Conservation (phyloP, 2,797 vertebrate species). For the Enteromius trimaculatus region DNA sequence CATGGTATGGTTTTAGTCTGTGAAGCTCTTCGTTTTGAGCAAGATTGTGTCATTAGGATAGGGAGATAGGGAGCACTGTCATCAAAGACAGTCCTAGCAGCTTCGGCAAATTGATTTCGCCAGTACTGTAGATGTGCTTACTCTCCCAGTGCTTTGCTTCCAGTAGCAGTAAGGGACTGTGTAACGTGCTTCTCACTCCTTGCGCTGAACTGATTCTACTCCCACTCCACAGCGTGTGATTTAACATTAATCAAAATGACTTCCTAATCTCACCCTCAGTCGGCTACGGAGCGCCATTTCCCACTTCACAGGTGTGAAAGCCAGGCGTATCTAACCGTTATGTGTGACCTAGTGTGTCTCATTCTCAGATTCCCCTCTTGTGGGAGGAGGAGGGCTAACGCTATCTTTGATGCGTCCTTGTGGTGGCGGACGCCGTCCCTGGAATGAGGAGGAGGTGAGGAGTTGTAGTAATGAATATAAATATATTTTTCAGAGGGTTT, state of each 20-base stretch:
- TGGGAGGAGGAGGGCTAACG: constrained; percentile 43
- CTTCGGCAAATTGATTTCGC: constrained; percentile 26
- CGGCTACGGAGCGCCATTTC: neutral
- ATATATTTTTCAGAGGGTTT: neutral
- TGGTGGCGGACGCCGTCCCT: neutral
- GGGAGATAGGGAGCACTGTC: constrained; percentile 8
- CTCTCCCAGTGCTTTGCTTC: constrained; percentile 31
- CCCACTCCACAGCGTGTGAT: constrained; percentile 24
- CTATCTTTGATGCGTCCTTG: constrained; percentile 31
- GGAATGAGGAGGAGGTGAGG: constrained; percentile 33
- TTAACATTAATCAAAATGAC: constrained; percentile 51
- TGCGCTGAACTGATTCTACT: constrained; percentile 15
- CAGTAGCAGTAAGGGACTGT: neutral
- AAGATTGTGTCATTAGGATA: neutral
- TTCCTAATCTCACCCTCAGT: constrained; percentile 30
- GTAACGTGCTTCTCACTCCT: constrained; percentile 13
- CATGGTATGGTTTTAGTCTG: neutral
- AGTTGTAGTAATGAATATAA: constrained; percentile 52
- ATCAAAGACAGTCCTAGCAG: constrained; percentile 18
- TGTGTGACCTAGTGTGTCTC: constrained; percentile 16
- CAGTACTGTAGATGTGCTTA: neutral
- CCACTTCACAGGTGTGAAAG: constrained; percentile 36
- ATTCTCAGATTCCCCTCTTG: constrained; percentile 31
- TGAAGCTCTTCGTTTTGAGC: neutral
- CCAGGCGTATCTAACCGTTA: constrained; percentile 4